These are phyloP conservation scores for Cephus cinctus DNA, from an alignment of 1,140 invertebrate species.

Conservation along the genomic window DNA sequence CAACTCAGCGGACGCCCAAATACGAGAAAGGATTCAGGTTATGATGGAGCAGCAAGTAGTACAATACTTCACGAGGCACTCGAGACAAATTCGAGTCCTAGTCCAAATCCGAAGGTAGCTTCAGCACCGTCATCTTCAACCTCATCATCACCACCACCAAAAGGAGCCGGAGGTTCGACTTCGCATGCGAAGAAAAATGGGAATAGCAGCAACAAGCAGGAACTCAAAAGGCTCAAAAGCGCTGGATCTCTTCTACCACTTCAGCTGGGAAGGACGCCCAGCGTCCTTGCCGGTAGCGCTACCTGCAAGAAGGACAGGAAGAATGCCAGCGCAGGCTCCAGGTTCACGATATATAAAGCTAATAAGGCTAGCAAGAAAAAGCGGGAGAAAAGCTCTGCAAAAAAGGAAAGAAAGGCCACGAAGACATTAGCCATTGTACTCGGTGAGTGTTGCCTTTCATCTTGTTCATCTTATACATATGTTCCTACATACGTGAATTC, in stretches of 20 bases:
- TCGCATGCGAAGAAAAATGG: constrained; percentile 45
- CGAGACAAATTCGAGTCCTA: constrained; percentile 39
- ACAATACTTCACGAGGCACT: constrained; percentile 39
- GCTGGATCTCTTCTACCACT: constrained; percentile 45
- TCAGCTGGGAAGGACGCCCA: constrained; percentile 40
- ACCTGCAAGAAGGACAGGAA: constrained; percentile 69
- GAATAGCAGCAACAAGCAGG: constrained; percentile 41
- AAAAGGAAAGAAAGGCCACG: constrained; percentile 97
- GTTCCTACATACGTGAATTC: no score
- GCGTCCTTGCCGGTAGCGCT: constrained; percentile 32
- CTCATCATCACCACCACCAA: constrained; percentile 43
- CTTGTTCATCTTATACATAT: constrained; percentile 12
- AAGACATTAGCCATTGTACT: constrained; percentile 98
- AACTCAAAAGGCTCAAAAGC: constrained; percentile 47
- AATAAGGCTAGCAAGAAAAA: constrained; percentile 94
- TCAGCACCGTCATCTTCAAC: constrained; percentile 49
- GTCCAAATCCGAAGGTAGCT: constrained; percentile 42
- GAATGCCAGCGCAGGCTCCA: constrained; percentile 62
- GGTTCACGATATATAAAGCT: constrained; percentile 89
- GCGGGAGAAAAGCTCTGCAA: constrained; percentile 90
- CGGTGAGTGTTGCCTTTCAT: constrained; percentile 61
- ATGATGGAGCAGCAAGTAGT: constrained; percentile 39
- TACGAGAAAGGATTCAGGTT: constrained; percentile 33
- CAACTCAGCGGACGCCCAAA: constrained; percentile 35
- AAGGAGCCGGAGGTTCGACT: constrained; percentile 18